phyloP scores from a whole-genome alignment of 1,140 invertebrate species.

The Conus ventricosus region DNA sequence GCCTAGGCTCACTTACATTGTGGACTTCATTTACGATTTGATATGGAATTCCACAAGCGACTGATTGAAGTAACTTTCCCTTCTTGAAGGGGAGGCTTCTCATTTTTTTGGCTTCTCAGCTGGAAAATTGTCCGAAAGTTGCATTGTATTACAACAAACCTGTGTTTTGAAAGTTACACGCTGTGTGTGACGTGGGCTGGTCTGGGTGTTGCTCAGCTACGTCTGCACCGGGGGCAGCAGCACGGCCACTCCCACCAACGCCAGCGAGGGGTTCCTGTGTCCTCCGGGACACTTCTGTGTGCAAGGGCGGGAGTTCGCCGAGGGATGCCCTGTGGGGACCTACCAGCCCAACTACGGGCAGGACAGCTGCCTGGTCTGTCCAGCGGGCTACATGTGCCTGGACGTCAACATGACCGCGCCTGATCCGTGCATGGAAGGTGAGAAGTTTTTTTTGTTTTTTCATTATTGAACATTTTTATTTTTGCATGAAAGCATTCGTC shows the following conservation, averaged over 20 bases:
- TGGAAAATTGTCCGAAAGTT: too few relatives aligned
- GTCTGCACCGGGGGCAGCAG: conserved; percentile 68
- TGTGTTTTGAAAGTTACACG: background rate
- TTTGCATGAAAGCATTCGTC: too few relatives aligned
- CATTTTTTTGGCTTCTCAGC: too few relatives aligned
- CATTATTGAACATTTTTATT: too few relatives aligned
- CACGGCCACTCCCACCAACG: conserved; percentile 61
- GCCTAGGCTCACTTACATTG: too few relatives aligned
- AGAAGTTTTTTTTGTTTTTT: background rate
- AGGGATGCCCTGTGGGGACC: conserved; percentile 67
- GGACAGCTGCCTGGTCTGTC: conserved; percentile 66
- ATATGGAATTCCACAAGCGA: too few relatives aligned
- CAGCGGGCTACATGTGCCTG: conserved; percentile 66
- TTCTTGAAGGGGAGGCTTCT: too few relatives aligned
- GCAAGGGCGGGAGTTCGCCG: conserved; percentile 59
- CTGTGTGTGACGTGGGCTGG: background rate
- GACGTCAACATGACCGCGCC: conserved; percentile 67
- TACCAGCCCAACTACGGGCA: conserved; percentile 65
- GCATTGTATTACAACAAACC: background rate
- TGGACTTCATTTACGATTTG: too few relatives aligned
- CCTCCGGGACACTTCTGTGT: conserved; percentile 67
- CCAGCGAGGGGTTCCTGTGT: conserved; percentile 63
- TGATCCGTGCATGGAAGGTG: conserved; percentile 61
- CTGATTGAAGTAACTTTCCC: too few relatives aligned
- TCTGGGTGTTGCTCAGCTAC: conserved; percentile 55